These are phyloP conservation scores for Catharus fuscescens DNA, from an alignment of 2,113 vertebrate genomes.

Conservation along the genomic window DNA sequence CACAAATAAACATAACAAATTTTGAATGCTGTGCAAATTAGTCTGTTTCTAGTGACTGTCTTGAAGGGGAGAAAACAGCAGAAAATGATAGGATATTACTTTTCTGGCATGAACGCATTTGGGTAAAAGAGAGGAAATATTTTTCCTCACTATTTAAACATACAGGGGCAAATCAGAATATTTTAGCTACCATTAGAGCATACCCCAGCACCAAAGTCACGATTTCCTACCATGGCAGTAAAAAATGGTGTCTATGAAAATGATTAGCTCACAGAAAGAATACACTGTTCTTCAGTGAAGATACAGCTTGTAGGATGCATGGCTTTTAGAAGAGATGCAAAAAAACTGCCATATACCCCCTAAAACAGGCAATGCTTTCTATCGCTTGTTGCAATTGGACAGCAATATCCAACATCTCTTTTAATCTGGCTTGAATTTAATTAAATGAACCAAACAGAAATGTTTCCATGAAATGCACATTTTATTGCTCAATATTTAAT, in stretches of 20 bases:
- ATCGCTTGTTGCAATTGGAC: neutral
- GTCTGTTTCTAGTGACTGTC: neutral
- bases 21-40: neutral
- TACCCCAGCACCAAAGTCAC: neutral
- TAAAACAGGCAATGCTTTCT: neutral
- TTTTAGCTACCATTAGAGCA: neutral
- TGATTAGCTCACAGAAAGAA: neutral
- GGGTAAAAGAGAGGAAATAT: neutral
- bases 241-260: neutral
- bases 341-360: neutral
- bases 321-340: neutral
- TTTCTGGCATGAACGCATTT: neutral
- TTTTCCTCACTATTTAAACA: neutral
- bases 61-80: neutral
- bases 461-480: neutral
- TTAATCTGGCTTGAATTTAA: neutral
- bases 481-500: slow-evolving; percentile 26
- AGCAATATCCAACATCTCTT: neutral
- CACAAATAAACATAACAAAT: neutral
- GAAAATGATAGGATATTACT: neutral
- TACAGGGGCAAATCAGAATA: neutral
- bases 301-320: neutral
- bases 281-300: neutral
- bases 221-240: neutral
- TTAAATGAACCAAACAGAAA: neutral